Percentiles rank a stretch among this genome's conserved stretches.
Evolutionary conservation across 1,140 invertebrate genomes (phyloP).

Genomic region (Akabosia matsudoensis): DNA sequence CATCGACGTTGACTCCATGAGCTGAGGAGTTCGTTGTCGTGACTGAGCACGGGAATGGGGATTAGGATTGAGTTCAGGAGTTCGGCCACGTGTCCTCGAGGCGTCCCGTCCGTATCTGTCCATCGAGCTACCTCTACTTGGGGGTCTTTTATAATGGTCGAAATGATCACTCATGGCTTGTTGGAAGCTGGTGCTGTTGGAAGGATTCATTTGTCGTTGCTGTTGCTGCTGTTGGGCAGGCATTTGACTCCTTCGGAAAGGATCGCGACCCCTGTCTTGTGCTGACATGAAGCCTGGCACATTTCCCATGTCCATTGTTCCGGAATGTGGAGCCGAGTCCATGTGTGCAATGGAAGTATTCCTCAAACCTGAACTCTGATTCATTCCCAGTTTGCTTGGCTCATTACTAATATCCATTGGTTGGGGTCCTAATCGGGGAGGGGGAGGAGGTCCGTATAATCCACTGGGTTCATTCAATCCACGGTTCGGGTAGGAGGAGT

Average conservation of each 20-base stretch:
- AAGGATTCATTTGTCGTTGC: conserved; percentile 39
- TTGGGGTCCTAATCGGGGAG: conserved; percentile 15
- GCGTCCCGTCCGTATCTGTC: conserved; percentile 63
- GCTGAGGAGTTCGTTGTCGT: conserved; percentile 46
- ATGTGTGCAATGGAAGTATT: conserved; percentile 33
- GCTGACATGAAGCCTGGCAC: conserved; percentile 30
- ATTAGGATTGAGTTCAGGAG: conserved; percentile 59
- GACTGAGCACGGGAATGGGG: conserved; percentile 48
- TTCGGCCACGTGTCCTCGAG: conserved; percentile 51
- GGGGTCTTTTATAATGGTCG: conserved; percentile 84
- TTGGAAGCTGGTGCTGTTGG: conserved; percentile 51
- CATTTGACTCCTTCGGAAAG: conserved; percentile 45
- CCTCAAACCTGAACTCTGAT: conserved; percentile 21
- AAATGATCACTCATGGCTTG: conserved; percentile 66
- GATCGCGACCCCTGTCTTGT: conserved; percentile 30
- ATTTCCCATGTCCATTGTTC: conserved; percentile 37
- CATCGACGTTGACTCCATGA: conserved; percentile 50
- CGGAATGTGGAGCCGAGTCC: conserved; percentile 36
- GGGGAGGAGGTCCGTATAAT: conserved; percentile 19
- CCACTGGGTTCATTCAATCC: conserved; percentile 33
- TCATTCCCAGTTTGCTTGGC: conserved; percentile 15
- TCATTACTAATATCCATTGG: conserved; percentile 34
- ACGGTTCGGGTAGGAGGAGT: conserved; percentile 35
- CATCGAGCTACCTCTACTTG: conserved; percentile 80
- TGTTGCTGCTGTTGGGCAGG: conserved; percentile 45